A percentile compares a stretch with the other conserved stretches of the same genome.
phyloP scores from a whole-genome alignment of 2,888 invertebrate genomes.

The Rhabditoides inermis region DNA sequence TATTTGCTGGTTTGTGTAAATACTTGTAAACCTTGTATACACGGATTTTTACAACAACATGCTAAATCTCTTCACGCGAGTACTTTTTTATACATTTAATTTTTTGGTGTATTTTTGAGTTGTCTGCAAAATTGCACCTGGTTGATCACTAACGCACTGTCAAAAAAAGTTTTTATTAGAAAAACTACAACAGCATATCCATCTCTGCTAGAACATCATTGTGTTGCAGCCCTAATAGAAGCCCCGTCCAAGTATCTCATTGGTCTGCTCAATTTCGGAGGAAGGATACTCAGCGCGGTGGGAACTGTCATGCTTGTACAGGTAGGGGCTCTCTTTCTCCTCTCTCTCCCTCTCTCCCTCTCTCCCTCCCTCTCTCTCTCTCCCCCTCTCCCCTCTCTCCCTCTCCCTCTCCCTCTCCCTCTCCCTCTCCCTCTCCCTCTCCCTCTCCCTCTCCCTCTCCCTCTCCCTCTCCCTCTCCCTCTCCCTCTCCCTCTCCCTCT shows the following conservation, averaged over 20 bases:
- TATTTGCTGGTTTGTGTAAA: too few relatives aligned
- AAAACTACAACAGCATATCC: background rate
- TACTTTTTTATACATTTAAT: too few relatives aligned
- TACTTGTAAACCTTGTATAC: too few relatives aligned
- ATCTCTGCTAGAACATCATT: background rate
- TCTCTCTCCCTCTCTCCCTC: background rate
- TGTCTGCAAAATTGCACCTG: background rate
- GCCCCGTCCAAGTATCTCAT: constrained; percentile 36
- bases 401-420: background rate
- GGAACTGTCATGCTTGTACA: constrained; percentile 38
- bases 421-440: background rate
- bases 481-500: background rate
- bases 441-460: background rate
- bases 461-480: background rate
- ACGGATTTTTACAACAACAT: too few relatives aligned
- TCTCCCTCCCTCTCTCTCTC: constrained; percentile 63
- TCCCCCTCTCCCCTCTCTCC: background rate
- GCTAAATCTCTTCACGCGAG: too few relatives aligned
- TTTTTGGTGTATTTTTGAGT: background rate
- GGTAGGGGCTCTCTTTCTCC: constrained; percentile 62
- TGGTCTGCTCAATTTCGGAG: constrained; percentile 31
- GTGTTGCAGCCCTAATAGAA: constrained; percentile 17
- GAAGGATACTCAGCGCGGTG: constrained; percentile 31
- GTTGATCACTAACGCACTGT: too few relatives aligned
- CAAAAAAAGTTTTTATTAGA: too few relatives aligned